Evolutionary conservation across 1,140 invertebrate species (phyloP), one percentile per base, ranked within the genome.

Genomic region (Leptopilina clavipes): DNA sequence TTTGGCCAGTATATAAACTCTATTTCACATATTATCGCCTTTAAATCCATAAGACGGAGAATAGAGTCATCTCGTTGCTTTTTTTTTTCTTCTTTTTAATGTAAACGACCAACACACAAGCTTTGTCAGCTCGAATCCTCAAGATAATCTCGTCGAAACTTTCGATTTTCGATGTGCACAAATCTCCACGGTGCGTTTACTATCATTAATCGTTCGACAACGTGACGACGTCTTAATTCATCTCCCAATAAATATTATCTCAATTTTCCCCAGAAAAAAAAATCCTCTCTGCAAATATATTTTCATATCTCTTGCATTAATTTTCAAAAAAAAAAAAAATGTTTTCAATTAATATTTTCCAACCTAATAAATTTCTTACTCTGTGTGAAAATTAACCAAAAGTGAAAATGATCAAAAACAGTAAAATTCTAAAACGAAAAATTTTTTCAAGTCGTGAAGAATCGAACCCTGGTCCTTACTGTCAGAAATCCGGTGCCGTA

Each of bases 31-130:
- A 31, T 31, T 48, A 48, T 52, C 59, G 25, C 59, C 25, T 65
- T 22, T 65, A 65, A 37, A 65, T 31, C 25, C 22, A 7, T 25
- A 31, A 65, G 22, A 2, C 22, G 25, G 31, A 10, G 22, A 31
- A 65, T 37, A 65, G 5, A 40, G 59, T 22, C 84, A 81, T 79
- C 72, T 71, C 71, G 31, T 44, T 45, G 48, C 77, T 79, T 86
- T 86, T 84, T 81, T 71, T 31, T 31, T 31, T 31, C 1, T 31
- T 31, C 25, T n/a, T n/a, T n/a, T n/a, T n/a, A 65, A 65, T 25
- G 22, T 14, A 31, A 65, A 65, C 59, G 22, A 40, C 25, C 11
- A 22, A 65, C 59, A 65, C 5, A 31, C 25, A 31, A n/a, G 59
- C 59, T 65, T 65, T 65, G 59, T 65, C 59, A 65, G 59, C 37